Base-by-base conservation (phyloP, 2,888 invertebrate species). In the Pristionchus arcanus region DNA sequence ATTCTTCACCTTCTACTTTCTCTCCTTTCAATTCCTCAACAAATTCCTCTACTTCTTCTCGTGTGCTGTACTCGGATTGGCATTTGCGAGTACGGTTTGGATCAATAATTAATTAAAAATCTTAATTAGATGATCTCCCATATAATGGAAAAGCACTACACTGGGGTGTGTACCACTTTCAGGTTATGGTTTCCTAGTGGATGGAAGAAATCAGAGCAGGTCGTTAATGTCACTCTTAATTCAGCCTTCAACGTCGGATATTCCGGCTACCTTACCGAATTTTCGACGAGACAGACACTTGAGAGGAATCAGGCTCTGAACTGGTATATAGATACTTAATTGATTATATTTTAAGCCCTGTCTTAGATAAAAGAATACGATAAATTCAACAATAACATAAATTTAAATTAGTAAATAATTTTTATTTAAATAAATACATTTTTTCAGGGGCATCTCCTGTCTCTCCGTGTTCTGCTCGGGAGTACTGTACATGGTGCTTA, bases 181-280 rank as follows among this genome's bases (percentile, higher is more conserved):
- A n/a, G n/a, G n/a, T n/a, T n/a, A n/a, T n/a, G n/a, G n/a, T n/a
- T n/a, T n/a, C 55, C 19, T 2, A 55, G 55, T 9, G 42, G 11
- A 2, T 55, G 2, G 55, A 55, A 19, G 5, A 15, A 55, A 19
- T 16, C 13, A 55, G 55, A 55, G n/a, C n/a, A n/a, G n/a, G n/a
- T n/a, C n/a, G n/a, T 55, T 21, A 55, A 55, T 19, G 21, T 19
- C 9, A 49, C 9, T 7, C 9, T 49, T 11, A 21, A n/a, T 88
- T 16, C 53, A 88, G 87, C 63, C 13, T 74, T 88, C 74, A 88
- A 88, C 87, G 63, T 74, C 31, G 87, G 87, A 0, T 88, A 74
- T 25, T 74, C 71, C 55, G 87, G 87, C 49, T 88, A 88, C 55
- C 71, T 88, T 4, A 88, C 74, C 0, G 87, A 88, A 15, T 37